Percentiles rank a stretch among this genome's conserved stretches.
Conservation (phyloP, 2,888 invertebrate genomes). For the Metalampra italica region DNA sequence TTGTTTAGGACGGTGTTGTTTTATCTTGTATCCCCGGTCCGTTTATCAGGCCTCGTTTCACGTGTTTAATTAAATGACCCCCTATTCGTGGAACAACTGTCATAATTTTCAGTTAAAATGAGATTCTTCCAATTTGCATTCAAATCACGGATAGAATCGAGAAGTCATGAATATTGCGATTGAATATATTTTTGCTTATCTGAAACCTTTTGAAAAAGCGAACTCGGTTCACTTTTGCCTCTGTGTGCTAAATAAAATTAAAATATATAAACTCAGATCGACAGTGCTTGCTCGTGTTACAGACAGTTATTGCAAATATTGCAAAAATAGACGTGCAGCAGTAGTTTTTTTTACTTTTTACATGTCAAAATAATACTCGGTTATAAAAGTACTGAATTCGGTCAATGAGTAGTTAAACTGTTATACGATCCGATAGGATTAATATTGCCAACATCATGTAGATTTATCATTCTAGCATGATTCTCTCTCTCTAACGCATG, state of each 20-base stretch:
- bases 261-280: not conserved
- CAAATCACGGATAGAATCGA: conserved; percentile 42
- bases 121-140: conserved; percentile 45
- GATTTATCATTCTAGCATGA: too few relatives aligned
- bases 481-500: not conserved
- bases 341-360: too few relatives aligned
- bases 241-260: not conserved
- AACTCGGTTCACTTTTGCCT: not conserved
- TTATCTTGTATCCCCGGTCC: conserved; percentile 37
- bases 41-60: conserved; percentile 37
- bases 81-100: conserved; percentile 32
- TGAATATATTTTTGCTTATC: conserved; percentile 14
- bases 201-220: not conserved
- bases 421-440: too few relatives aligned
- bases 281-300: too few relatives aligned
- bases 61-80: conserved; percentile 52
- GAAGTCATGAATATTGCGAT: conserved; percentile 40
- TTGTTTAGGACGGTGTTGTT: conserved; percentile 44
- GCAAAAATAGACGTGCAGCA: too few relatives aligned
- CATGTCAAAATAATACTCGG: too few relatives aligned
- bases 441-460: too few relatives aligned
- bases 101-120: conserved; percentile 44
- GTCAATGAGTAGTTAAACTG: too few relatives aligned
- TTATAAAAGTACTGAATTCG: too few relatives aligned
- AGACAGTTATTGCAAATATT: too few relatives aligned